Evolutionary conservation across 2,113 vertebrate species (phyloP).

Genomic region (Coracopsis vasa): DNA sequence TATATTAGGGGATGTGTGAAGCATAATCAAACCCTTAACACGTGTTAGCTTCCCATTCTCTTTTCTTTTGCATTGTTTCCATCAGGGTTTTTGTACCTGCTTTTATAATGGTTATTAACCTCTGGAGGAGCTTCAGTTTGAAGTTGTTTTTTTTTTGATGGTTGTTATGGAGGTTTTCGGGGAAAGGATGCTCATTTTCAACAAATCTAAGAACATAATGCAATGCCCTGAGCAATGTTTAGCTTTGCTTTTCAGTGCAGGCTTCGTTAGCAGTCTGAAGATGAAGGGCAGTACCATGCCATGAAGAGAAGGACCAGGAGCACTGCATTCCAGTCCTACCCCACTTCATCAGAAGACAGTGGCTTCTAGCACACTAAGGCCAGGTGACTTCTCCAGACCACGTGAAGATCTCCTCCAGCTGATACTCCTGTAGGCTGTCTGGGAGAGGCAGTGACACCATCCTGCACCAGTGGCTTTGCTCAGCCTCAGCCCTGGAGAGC

Average conservation of each 20-base stretch:
- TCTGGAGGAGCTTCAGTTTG: background rate
- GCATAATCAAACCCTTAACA: background rate
- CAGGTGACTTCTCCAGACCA: background rate
- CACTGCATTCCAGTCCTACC: background rate
- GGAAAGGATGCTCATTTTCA: background rate
- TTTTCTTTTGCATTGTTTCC: background rate
- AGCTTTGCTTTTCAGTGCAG: background rate
- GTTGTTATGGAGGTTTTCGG: background rate
- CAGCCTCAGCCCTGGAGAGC: background rate
- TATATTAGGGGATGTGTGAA: background rate
- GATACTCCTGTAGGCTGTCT: rapidly evolving
- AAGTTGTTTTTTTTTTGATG: background rate
- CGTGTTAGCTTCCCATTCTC: background rate
- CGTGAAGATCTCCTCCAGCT: background rate
- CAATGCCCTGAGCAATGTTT: background rate
- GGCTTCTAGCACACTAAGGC: background rate
- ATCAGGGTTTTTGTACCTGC: background rate
- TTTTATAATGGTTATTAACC: background rate
- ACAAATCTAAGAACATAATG: background rate
- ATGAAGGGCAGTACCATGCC: background rate
- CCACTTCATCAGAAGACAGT: background rate
- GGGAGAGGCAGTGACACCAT: background rate
- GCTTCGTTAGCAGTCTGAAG: background rate
- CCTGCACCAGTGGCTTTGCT: background rate
- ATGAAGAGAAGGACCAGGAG: background rate